A percentile compares a stretch with the other conserved stretches of the same genome.
phyloP scores from a whole-genome alignment of 2,797 vertebrate genomes.

The Micropoecilia bifurca region DNA sequence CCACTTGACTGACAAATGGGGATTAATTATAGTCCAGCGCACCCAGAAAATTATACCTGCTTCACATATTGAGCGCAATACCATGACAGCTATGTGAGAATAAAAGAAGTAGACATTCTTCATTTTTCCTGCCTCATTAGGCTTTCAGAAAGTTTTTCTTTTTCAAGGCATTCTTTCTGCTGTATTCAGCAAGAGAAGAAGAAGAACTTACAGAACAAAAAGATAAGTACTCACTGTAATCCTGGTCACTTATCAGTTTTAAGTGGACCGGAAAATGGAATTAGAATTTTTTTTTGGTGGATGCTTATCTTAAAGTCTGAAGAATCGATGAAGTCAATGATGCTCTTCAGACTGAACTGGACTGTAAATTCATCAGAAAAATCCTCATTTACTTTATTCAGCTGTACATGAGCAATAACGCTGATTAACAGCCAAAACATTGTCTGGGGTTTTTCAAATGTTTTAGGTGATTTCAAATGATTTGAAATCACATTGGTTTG shows the following conservation, averaged over 20 bases:
- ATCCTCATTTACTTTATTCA: background rate
- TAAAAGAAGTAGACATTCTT: background rate
- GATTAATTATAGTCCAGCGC: background rate
- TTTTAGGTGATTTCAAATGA: too few relatives aligned
- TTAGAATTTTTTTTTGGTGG: background rate
- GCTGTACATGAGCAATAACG: background rate
- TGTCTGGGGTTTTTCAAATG: too few relatives aligned
- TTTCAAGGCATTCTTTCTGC: background rate
- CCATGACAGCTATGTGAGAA: background rate
- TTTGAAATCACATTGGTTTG: too few relatives aligned
- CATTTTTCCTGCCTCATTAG: constrained; percentile 2
- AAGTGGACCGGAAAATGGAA: background rate
- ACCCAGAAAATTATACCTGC: constrained; percentile 7
- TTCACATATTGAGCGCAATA: constrained; percentile 8
- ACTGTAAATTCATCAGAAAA: background rate
- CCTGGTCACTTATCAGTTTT: background rate
- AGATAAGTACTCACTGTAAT: background rate
- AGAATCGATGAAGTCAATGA: constrained; percentile 3
- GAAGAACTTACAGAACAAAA: background rate
- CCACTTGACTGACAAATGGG: background rate
- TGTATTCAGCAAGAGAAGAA: background rate
- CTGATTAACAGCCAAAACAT: too few relatives aligned
- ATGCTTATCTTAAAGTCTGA: constrained; percentile 6
- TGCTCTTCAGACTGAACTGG: background rate
- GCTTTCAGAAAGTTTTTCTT: constrained; percentile 4